These are phyloP conservation scores for Drosophila ochracea DNA, from an alignment of 2,888 invertebrate species.

Conservation along the genomic window DNA sequence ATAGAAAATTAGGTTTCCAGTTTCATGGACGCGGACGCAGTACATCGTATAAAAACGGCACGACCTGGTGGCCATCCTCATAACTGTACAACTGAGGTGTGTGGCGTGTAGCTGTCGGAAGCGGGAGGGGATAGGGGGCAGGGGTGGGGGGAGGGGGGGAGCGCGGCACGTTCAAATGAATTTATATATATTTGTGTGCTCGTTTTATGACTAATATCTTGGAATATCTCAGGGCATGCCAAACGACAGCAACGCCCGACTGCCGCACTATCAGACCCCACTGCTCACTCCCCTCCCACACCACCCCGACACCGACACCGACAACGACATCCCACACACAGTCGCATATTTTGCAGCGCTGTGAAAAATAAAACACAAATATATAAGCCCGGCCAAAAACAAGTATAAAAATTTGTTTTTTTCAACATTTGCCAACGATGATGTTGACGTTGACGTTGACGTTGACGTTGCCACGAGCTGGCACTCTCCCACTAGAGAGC, in stretches of 20 bases:
- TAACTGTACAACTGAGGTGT: slow-evolving; percentile 57
- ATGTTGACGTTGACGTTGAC: slow-evolving; percentile 38
- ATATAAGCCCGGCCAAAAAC: slow-evolving; percentile 70
- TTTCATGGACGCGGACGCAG: slow-evolving; percentile 73
- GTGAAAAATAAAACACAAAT: slow-evolving; percentile 78
- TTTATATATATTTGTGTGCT: slow-evolving; percentile 74
- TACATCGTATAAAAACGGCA: slow-evolving; percentile 73
- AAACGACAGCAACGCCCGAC: slow-evolving; percentile 52
- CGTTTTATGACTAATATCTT: slow-evolving; percentile 83
- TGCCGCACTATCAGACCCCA: slow-evolving; percentile 62
- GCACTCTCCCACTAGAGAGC: slow-evolving; percentile 2
- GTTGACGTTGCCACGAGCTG: slow-evolving; percentile 32
- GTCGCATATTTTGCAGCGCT: slow-evolving; percentile 74
- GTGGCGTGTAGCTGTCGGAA: slow-evolving; percentile 7
- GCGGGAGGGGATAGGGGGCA: not conserved
- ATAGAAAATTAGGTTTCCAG: slow-evolving; percentile 82
- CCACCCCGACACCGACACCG: slow-evolving; percentile 5
- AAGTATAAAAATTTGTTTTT: slow-evolving; percentile 82
- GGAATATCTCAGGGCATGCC: slow-evolving; percentile 67
- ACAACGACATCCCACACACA: slow-evolving; percentile 48
- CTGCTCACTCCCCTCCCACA: not conserved
- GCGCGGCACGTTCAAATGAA: slow-evolving; percentile 69
- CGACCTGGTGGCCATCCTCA: slow-evolving; percentile 74
- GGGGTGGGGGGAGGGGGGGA: slow-evolving; percentile 4
- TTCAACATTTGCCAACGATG: slow-evolving; percentile 79